Percentiles rank a stretch among this genome's conserved stretches.
These are phyloP conservation scores for Rhynchomys soricoides DNA, from an alignment of 2,113 vertebrate genomes.

Conservation along the genomic window DNA sequence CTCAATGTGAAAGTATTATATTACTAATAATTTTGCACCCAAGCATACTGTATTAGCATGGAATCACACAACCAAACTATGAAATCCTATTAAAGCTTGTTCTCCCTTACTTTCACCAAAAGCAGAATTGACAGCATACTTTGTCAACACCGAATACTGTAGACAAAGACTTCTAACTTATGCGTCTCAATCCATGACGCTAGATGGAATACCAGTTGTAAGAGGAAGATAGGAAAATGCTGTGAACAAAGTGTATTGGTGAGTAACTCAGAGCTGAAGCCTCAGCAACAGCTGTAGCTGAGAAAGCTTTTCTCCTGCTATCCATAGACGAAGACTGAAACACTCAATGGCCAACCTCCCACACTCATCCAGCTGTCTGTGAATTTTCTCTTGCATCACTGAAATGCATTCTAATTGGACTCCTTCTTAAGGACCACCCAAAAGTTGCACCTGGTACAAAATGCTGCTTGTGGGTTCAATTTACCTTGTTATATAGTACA, in stretches of 20 bases:
- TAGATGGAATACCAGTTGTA: conserved; percentile 49
- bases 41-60: conserved; percentile 55
- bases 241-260: background rate
- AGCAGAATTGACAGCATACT: conserved; percentile 63
- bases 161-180: conserved; percentile 67
- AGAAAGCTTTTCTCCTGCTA: conserved; percentile 19
- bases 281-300: conserved; percentile 46
- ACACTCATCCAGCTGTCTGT: conserved; percentile 51
- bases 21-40: conserved; percentile 77
- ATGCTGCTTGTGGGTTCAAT: conserved; percentile 58
- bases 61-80: conserved; percentile 68
- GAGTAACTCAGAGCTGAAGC: background rate
- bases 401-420: conserved; percentile 58
- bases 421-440: conserved; percentile 72
- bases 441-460: conserved; percentile 65
- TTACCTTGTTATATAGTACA: conserved; percentile 22
- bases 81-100: conserved; percentile 73
- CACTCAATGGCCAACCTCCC: conserved; percentile 52
- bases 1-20: conserved; percentile 67
- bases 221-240: conserved; percentile 48
- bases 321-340: conserved; percentile 4
- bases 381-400: conserved; percentile 69
- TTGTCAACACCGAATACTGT: conserved; percentile 62
- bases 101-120: conserved; percentile 69
- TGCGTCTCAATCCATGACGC: conserved; percentile 54